Evolutionary conservation across 2,113 vertebrate species (phyloP).

Genomic region (Bettongia penicillata): DNA sequence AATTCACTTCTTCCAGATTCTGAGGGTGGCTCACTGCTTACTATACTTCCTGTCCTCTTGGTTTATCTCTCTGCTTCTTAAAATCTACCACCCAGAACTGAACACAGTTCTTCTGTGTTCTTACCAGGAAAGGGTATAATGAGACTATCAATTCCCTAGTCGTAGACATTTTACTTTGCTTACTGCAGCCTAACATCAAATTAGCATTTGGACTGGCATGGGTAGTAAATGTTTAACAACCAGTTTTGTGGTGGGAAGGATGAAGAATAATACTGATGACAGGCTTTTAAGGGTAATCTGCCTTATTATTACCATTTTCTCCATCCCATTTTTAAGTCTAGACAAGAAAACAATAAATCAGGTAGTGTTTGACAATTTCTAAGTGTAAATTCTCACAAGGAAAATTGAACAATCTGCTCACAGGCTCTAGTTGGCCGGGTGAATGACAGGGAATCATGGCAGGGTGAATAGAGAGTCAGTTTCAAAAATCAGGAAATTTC

Average conservation of each 20-base stretch:
- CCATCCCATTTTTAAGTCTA: not conserved
- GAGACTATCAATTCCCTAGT: not conserved
- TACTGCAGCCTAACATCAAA: not conserved
- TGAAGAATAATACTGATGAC: not conserved
- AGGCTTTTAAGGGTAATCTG: not conserved
- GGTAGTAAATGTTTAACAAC: not conserved
- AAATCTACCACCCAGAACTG: not conserved
- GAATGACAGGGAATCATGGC: too few relatives aligned
- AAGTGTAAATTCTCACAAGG: not conserved
- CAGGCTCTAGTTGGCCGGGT: not conserved
- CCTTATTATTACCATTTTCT: not conserved
- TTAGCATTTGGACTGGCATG: not conserved
- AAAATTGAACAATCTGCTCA: not conserved
- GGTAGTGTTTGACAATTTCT: not conserved
- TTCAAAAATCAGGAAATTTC: not conserved
- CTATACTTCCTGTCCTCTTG: not conserved
- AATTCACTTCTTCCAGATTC: not conserved
- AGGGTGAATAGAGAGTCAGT: not conserved
- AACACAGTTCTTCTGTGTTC: not conserved
- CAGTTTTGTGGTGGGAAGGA: not conserved
- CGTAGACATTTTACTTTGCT: conserved; percentile 1
- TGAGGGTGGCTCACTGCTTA: not conserved
- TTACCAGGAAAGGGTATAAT: not conserved
- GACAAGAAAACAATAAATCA: not conserved
- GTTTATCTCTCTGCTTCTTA: not conserved